Base-by-base conservation (phyloP, 2,113 vertebrate species). In the Paracanthobrama guichenoti region DNA sequence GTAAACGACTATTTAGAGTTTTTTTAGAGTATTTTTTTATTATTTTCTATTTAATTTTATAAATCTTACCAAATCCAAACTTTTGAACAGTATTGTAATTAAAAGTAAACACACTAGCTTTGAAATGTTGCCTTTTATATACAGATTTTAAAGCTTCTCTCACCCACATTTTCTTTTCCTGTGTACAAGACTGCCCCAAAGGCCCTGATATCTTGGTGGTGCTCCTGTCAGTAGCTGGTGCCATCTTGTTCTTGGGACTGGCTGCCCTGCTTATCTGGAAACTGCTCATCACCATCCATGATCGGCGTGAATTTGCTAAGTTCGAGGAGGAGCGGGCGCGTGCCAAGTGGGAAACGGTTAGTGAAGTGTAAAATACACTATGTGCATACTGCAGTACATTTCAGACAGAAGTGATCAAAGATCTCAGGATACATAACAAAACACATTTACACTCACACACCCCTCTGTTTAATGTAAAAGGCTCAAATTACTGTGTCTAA, bases 271-370 rank as follows among this genome's bases (percentile, higher is more conserved):
- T 99, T 86, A 97, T 98, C 92, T 99, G 98, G 98, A 99, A 99
- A 87, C 94, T 99, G 60, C 95, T 99, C 84, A 96, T 99, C 87
- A 98, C 97, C 82, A 97, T 99, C 90, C 98, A 99, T 0, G 98
- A 99, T 93, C 95, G 97, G 2, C 94, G 96, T 0, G 98, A 99
- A 87, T 99, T 99, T 1, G 97, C 97, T 12, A 98, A 95, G 83
- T 99, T 99, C 0, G 97, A 99, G 89, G 97, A 99, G 89, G 98
- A 99, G 88, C 93, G 97, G 2, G 95, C 97, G 55, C 95, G 91
- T 20, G 98, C 98, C 39, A 98, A 97, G 88, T 99, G 97, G 98
- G 97, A 98, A 92, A 97, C 93, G 89, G 98, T 99, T 78, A 96
- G 97, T 53, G 46, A 31, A 12, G 6, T 48, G 69, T 13, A n/a